Conservation (phyloP, 2,113 vertebrate genomes). For the Lagopus muta region DNA sequence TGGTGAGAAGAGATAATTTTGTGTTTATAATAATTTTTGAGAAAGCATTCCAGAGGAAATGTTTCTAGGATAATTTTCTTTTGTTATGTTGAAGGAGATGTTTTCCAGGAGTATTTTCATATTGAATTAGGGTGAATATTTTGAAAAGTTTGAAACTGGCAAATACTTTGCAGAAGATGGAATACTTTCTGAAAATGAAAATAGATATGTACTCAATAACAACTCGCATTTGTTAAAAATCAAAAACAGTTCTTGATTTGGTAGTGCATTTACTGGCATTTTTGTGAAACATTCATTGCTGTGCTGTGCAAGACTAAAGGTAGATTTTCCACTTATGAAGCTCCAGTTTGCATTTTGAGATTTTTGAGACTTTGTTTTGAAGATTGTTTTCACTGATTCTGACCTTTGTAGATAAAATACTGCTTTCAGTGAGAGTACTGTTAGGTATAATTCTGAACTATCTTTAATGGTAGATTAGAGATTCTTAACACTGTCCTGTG, state of each 20-base stretch:
- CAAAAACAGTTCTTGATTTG: background rate
- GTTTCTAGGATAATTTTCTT: background rate
- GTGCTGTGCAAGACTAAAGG: background rate
- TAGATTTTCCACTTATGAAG: background rate
- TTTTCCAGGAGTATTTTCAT: background rate
- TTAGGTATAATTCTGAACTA: background rate
- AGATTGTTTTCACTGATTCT: background rate
- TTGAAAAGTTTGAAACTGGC: background rate
- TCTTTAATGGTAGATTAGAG: background rate
- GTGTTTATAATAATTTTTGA: background rate
- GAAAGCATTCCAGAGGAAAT: background rate
- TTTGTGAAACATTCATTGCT: background rate
- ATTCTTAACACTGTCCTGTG: background rate
- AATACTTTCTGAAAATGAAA: background rate
- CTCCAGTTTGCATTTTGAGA: background rate
- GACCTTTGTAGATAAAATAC: background rate
- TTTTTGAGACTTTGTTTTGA: background rate
- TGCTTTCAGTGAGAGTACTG: background rate
- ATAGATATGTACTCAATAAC: background rate
- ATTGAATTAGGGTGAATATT: background rate
- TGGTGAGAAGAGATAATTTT: conserved; percentile 78
- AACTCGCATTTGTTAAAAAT: background rate
- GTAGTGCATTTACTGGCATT: background rate
- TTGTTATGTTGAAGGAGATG: background rate
- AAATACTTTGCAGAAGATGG: background rate